Percentiles rank a stretch among this genome's conserved stretches.
Evolutionary conservation across 2,113 vertebrate species (phyloP).

Genomic region (Carassius carassius): DNA sequence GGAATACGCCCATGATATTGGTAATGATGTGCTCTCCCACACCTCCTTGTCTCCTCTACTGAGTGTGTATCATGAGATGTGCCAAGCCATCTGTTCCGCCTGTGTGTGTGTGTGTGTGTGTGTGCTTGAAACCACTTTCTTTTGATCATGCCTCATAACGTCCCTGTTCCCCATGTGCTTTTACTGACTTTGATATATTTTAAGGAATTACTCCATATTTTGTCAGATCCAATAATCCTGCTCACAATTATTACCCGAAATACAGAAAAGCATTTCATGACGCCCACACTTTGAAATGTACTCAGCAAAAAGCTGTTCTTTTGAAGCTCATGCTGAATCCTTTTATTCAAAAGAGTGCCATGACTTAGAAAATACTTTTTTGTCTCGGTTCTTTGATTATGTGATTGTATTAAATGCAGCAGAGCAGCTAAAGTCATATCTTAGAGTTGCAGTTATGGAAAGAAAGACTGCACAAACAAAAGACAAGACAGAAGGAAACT

Average conservation of each 20-base stretch:
- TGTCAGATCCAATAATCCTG: constrained; percentile 28
- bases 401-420: not conserved
- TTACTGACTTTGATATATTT: constrained; percentile 41
- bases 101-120: constrained; percentile 1
- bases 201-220: constrained; percentile 37
- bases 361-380: constrained; percentile 9
- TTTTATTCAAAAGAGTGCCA: constrained; percentile 27
- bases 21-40: constrained; percentile 11
- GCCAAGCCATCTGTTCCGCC: not conserved
- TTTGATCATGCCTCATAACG: constrained; percentile 36
- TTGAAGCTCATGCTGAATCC: constrained; percentile 6
- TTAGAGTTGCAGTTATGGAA: constrained; percentile 37
- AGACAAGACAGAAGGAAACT: not conserved
- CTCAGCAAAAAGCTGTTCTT: constrained; percentile 22
- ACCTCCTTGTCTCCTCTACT: constrained; percentile 19
- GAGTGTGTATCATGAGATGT: constrained; percentile 24
- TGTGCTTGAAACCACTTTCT: not conserved
- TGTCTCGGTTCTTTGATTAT: constrained; percentile 25
- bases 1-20: constrained; percentile 10
- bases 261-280: constrained; percentile 15
- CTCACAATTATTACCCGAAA: constrained; percentile 3
- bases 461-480: constrained; percentile 10
- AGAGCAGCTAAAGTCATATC: not conserved
- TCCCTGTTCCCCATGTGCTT: constrained; percentile 4
- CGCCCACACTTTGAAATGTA: constrained; percentile 38